Base-by-base conservation (phyloP, 2,888 invertebrate genomes). In the Drosophila paracracens region DNA sequence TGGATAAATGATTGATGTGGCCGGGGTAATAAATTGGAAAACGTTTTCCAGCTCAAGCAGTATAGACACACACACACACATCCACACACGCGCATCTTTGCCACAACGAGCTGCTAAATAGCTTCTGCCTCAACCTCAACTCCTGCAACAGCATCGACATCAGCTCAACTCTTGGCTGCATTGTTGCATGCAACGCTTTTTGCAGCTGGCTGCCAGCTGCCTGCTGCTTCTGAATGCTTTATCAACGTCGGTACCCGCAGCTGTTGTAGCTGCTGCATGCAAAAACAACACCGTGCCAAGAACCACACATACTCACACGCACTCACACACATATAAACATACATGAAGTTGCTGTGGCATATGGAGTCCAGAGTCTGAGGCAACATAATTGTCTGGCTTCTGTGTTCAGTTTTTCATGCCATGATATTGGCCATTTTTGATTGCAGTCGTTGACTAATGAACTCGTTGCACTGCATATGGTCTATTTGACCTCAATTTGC, bases 21-120 rank as follows among this genome's bases (percentile, higher is more conserved):
- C 81, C 60, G 72, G 91, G 85, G 88, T 88, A 90, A 92, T 91
- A 91, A 91, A 91, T 91, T 92, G 91, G 90, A 91, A 91, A 92
- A 92, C 91, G 87, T 84, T 86, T 78, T 65, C 63, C 50, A 72
- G 72, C 75, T 83, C 82, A 73, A 83, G 75, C 59, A 58, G 70
- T 25, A 66, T 66, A 50, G 13, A 53, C 52, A 21, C 33, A 56
- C 13, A 18, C 18, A 51, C 48, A 50, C 31, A 57, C 63, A 63
- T 6, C 27, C 53, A 58, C 43, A 57, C 36, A 27, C 60, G 35
- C 70, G 54, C 67, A 67, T 68, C 81, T 70, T 68, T 65, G 40
- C 43, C 65, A 70, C 46, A 64, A 40, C 31, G 10, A 57, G 52
- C 43, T 59, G 73, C 76, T 67, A 59, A 70, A 70, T 65, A 51